A percentile compares a stretch with the other conserved stretches of the same genome.
These are phyloP conservation scores for Erpornis zantholeuca DNA, from an alignment of 2,113 vertebrate species.

Conservation along the genomic window DNA sequence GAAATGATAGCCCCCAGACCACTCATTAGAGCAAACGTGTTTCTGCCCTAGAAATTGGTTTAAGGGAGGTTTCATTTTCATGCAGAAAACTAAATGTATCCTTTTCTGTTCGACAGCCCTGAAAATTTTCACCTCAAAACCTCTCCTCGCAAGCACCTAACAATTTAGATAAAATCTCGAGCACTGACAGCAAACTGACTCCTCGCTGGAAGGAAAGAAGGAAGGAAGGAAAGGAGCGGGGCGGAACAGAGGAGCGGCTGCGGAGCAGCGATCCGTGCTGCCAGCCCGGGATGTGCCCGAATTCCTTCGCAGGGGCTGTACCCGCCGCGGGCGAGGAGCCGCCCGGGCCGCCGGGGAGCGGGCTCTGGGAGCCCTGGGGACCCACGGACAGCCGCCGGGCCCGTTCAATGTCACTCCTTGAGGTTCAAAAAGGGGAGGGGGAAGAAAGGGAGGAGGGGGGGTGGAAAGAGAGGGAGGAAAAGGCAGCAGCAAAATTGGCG, in stretches of 20 bases:
- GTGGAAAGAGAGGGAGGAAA: too few relatives aligned
- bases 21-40: not conserved
- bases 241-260: not conserved
- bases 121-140: not conserved
- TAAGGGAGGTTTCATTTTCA: not conserved
- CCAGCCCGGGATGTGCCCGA: not conserved
- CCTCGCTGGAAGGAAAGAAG: not conserved
- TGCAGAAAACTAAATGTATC: not conserved
- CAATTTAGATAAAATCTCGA: not conserved
- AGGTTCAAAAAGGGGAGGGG: not conserved
- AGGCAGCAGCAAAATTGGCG: not conserved
- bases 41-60: not conserved
- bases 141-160: not conserved
- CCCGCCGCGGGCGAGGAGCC: not conserved
- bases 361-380: not conserved
- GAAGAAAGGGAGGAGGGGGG: fast-evolving
- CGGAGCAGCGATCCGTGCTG: not conserved
- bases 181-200: not conserved
- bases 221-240: not conserved
- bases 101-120: not conserved
- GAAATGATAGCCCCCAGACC: not conserved
- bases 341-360: not conserved
- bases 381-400: not conserved
- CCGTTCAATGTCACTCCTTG: not conserved
- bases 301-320: not conserved